A percentile compares a stretch with the other conserved stretches of the same genome.
These are phyloP conservation scores for Protonemura montana DNA, from an alignment of 2,888 invertebrate genomes.

Conservation along the genomic window DNA sequence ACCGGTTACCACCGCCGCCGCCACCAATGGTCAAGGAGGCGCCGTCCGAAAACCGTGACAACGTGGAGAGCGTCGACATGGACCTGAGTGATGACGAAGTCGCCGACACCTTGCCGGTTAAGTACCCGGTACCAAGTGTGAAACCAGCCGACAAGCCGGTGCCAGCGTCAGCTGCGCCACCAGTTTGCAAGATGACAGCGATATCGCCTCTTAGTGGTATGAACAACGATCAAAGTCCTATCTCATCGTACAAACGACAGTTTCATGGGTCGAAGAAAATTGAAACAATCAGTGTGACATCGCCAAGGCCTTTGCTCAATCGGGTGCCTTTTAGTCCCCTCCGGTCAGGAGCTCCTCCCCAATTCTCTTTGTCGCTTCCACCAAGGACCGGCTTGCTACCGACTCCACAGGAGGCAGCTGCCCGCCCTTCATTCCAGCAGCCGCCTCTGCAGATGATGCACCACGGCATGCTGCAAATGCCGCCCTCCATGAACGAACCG, in stretches of 20 bases:
- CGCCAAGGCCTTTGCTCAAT: constrained; percentile 13
- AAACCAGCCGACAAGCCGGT: constrained; percentile 41
- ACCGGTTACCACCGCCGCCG: constrained; percentile 21
- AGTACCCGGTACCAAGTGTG: background rate
- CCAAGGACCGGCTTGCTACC: background rate
- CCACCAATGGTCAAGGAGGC: constrained; percentile 2
- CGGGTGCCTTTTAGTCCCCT: constrained; percentile 24
- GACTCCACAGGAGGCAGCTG: background rate
- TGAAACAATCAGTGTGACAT: background rate
- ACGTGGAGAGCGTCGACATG: constrained; percentile 85
- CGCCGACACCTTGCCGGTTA: constrained; percentile 31
- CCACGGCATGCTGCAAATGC: background rate
- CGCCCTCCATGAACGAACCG: background rate
- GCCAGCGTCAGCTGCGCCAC: constrained; percentile 44
- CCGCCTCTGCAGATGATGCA: background rate
- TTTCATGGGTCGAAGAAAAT: background rate
- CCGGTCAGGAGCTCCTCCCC: constrained; percentile 1
- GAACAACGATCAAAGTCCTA: constrained; percentile 22
- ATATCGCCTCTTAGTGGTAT: constrained; percentile 46
- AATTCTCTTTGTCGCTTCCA: background rate
- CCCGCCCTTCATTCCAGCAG: background rate
- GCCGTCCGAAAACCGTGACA: constrained; percentile 63
- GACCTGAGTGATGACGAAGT: constrained; percentile 83
- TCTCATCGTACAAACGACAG: background rate
- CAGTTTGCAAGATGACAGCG: constrained; percentile 37